Evolutionary conservation across 2,888 invertebrate genomes (phyloP).

Genomic region (Ommatoiulus sabulosus): DNA sequence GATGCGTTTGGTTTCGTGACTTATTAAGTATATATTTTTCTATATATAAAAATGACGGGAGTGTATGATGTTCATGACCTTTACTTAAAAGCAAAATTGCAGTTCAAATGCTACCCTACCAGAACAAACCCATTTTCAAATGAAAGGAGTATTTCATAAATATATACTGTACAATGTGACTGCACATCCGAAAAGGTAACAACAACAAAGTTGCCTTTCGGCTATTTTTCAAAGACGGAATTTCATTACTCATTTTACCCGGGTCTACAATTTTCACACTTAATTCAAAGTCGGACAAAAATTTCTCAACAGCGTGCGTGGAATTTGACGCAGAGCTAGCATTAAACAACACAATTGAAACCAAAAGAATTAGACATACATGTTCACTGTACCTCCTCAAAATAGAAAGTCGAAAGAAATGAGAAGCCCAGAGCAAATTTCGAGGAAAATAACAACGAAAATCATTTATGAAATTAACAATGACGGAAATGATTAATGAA

Average conservation of each 20-base stretch:
- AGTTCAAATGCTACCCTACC: neutral
- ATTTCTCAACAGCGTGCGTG: neutral
- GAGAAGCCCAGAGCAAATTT: neutral
- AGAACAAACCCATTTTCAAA: neutral
- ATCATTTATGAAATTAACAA: neutral
- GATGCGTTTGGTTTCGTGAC: constrained; percentile 20
- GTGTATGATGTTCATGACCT: neutral
- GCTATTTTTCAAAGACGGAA: neutral
- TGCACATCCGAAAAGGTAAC: neutral
- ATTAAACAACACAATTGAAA: neutral
- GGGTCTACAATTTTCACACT: neutral
- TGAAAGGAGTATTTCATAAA: neutral
- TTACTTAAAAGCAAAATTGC: neutral
- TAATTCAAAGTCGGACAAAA: neutral
- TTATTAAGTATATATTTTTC: neutral
- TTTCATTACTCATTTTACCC: neutral
- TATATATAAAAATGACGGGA: neutral
- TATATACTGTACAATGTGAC: neutral
- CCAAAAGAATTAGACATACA: neutral
- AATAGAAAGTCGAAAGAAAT: neutral
- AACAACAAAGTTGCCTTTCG: constrained; percentile 20
- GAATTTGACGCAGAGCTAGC: neutral
- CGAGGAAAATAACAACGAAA: neutral
- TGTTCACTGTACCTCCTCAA: too few relatives aligned
- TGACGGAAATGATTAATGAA: neutral